phyloP scores from a whole-genome alignment of 2,797 vertebrate species.

The Sandelia bainsii region DNA sequence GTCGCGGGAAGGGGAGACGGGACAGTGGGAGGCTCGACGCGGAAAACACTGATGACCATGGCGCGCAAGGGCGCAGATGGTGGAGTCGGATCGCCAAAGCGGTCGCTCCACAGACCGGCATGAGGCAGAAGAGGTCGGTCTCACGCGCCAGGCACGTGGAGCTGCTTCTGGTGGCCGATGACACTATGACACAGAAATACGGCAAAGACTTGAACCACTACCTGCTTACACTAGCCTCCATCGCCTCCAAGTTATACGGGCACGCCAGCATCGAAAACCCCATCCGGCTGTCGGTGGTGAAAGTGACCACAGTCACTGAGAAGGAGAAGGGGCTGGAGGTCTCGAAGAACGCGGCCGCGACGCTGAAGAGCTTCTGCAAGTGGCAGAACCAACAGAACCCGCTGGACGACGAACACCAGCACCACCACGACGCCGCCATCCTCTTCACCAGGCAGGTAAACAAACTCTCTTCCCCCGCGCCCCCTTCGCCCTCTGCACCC shows the following conservation, averaged over 20 bases:
- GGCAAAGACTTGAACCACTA: conserved; percentile 94
- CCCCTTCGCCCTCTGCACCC: not conserved
- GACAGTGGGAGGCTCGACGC: not conserved
- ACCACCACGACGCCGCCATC: conserved; percentile 97
- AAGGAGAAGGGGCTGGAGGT: conserved; percentile 92
- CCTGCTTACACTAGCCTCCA: conserved; percentile 93
- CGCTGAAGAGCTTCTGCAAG: conserved; percentile 97
- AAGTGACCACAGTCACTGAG: conserved; percentile 87
- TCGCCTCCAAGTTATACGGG: conserved; percentile 94
- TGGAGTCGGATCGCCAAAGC: conserved; percentile 53
- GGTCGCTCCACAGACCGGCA: conserved; percentile 4
- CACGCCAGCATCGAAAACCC: conserved; percentile 99
- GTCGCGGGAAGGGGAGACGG: conserved; percentile 17
- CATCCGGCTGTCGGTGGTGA: conserved; percentile 93
- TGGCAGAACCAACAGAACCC: conserved; percentile 98
- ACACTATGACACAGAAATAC: conserved; percentile 93
- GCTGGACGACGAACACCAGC: conserved; percentile 90
- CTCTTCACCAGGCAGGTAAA: conserved; percentile 99
- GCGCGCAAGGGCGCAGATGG: conserved; percentile 45
- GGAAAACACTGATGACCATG: conserved; percentile 1
- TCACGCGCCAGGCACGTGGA: conserved; percentile 95
- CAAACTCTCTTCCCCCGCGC: conserved; percentile 34
- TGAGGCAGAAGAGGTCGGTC: conserved; percentile 86
- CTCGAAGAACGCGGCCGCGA: conserved; percentile 93
- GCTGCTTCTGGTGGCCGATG: conserved; percentile 95